Percentiles rank a stretch among this genome's conserved stretches.
phyloP scores from a whole-genome alignment of 2,888 invertebrate species.

The Neria commutata region DNA sequence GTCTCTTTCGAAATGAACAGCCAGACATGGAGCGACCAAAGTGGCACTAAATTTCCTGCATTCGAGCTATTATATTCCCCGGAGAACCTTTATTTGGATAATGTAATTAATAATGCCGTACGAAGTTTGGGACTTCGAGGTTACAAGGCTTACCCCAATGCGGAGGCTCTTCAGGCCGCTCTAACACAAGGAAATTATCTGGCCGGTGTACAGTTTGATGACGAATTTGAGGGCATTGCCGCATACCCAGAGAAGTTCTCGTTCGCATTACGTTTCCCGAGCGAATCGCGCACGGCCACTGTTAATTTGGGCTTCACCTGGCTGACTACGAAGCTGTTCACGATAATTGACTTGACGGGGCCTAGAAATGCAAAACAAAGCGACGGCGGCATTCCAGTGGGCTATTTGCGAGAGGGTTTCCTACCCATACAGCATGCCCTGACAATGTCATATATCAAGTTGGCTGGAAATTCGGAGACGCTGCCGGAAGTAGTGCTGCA shows the following conservation, averaged over 20 bases:
- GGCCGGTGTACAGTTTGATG: slow-evolving; percentile 68
- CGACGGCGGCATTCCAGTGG: slow-evolving; percentile 67
- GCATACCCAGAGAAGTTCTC: slow-evolving; percentile 62
- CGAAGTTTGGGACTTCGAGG: slow-evolving; percentile 23
- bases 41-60: slow-evolving; percentile 15
- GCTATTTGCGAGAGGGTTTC: slow-evolving; percentile 67
- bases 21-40: neutral
- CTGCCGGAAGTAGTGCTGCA: slow-evolving; percentile 40
- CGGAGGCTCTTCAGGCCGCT: slow-evolving; percentile 21
- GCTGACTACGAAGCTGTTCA: slow-evolving; percentile 72
- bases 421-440: slow-evolving; percentile 68
- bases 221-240: slow-evolving; percentile 50
- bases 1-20: neutral
- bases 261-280: slow-evolving; percentile 68
- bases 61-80: slow-evolving; percentile 63
- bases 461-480: neutral
- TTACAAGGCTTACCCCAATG: slow-evolving; percentile 21
- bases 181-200: slow-evolving; percentile 25
- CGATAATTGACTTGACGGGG: slow-evolving; percentile 67
- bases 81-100: slow-evolving; percentile 14
- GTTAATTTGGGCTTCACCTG: slow-evolving; percentile 58
- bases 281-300: slow-evolving; percentile 63
- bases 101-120: slow-evolving; percentile 38
- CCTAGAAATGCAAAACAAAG: slow-evolving; percentile 65
- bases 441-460: slow-evolving; percentile 54